These are phyloP conservation scores for Sturnus vulgaris DNA, from an alignment of 2,113 vertebrate genomes.

Conservation along the genomic window DNA sequence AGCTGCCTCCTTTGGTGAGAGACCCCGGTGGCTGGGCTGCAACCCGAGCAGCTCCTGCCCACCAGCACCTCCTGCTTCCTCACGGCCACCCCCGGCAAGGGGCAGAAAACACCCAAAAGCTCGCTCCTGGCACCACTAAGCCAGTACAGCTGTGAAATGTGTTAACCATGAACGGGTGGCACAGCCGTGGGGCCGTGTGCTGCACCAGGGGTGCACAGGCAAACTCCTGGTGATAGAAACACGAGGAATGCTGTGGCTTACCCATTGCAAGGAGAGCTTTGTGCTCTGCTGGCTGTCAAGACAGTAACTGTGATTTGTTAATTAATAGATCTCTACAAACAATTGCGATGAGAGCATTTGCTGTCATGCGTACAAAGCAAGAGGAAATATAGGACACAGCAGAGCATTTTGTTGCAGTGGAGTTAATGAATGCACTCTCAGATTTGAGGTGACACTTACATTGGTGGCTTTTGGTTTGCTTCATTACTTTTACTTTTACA, in stretches of 20 bases:
- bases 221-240: not conserved
- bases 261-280: not conserved
- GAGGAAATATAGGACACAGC: conserved; percentile 19
- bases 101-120: not conserved
- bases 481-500: conserved; percentile 51
- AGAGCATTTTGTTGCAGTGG: conserved; percentile 16
- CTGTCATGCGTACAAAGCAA: not conserved
- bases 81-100: not conserved
- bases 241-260: rapidly evolving
- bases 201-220: not conserved
- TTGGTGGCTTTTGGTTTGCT: conserved; percentile 33
- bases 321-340: conserved; percentile 40
- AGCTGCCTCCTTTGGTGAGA: not conserved
- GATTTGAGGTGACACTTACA: conserved; percentile 39
- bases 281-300: not conserved
- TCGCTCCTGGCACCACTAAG: not conserved
- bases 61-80: rapidly evolving
- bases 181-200: not conserved
- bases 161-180: rapidly evolving
- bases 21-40: rapidly evolving
- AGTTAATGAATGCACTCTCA: conserved; percentile 43
- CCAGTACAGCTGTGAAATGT: rapidly evolving
- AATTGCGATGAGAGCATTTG: not conserved
- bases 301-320: conserved; percentile 26
- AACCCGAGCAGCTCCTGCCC: rapidly evolving